Base-by-base conservation (phyloP, 2,113 vertebrate species). In the Neopipo cinnamomea region DNA sequence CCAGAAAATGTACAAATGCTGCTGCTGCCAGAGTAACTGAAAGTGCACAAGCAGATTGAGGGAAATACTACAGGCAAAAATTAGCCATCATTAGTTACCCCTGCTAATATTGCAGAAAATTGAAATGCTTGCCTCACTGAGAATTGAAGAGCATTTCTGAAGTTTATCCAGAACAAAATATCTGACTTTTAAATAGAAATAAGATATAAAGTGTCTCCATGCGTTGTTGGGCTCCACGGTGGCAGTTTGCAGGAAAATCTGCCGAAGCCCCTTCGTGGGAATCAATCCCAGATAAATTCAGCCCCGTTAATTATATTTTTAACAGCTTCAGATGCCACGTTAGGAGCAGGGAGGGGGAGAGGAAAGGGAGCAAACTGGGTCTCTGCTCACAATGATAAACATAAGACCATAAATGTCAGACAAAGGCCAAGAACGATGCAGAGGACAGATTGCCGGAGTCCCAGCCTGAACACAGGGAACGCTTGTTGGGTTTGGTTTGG, bases 1-100 rank as follows among this genome's bases (percentile, higher is more conserved):
- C 98, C 98, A 99, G 98, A 98, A 98, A 98, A 98, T 98, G 96
- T 97, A 97, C 95, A 98, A 98, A 98, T 98, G 97, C 96, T 98
- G 96, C 97, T 95, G 95, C 97, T 73, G 97, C 97, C 98, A 98
- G 96, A 97, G 79, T 98, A 96, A 97, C 92, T 94, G 89, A 97
- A 98, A 98, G 97, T 97, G 91, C 96, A 98, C 88, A 95, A 97
- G 97, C 97, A 98, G 97, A 98, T 98, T 98, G 98, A 98, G 98
- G 97, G 91, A 98, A 98, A 94, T 96, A 97, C 98, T 98, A 97
- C 94, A 96, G 98, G 98, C 97, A 98, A 98, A 98, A 98, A 98
- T 98, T 97, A 98, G 96, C 97, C 97, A 98, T 98, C 97, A 98
- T 97, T 98, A 98, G 98, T 98, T 98, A 97, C 95, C 89, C 97